phyloP scores from a whole-genome alignment of 1,140 invertebrate species.

The Microplitis mediator region DNA sequence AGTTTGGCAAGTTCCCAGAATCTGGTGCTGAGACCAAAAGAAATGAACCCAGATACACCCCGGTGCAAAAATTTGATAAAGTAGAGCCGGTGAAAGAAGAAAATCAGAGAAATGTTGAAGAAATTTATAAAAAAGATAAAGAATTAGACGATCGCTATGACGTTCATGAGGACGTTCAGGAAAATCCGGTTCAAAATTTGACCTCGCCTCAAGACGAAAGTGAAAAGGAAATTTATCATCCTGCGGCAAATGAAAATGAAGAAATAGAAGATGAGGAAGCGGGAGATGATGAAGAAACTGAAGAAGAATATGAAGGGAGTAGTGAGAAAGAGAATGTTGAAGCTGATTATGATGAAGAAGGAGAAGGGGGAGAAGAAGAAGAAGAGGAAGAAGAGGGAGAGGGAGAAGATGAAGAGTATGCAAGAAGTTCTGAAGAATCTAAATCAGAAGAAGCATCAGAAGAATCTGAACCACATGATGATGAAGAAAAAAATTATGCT shows the following conservation, averaged over 20 bases:
- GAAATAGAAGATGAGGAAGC: background rate
- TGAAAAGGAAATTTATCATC: background rate
- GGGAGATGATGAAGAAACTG: slow-evolving; percentile 1
- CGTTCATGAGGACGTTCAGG: slow-evolving; percentile 5
- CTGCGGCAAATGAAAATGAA: background rate
- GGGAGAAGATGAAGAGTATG: background rate
- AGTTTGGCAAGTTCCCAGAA: background rate
- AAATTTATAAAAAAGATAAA: background rate
- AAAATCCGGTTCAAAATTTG: background rate
- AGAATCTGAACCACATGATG: slow-evolving; percentile 19
- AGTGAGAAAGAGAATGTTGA: background rate
- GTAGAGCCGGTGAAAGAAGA: background rate
- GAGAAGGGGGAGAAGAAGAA: background rate
- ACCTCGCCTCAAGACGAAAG: background rate
- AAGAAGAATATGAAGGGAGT: slow-evolving; percentile 2
- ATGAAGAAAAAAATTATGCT: slow-evolving; percentile 23
- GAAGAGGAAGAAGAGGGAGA: slow-evolving; percentile 13
- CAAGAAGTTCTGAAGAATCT: slow-evolving; percentile 5
- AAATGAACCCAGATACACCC: slow-evolving; percentile 7
- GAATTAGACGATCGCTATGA: background rate
- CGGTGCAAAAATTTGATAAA: background rate
- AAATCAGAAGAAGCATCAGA: slow-evolving; percentile 26
- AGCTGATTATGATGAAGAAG: background rate
- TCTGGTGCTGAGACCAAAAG: slow-evolving; percentile 38
- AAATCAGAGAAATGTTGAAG: background rate